Base-by-base conservation (phyloP, 2,113 vertebrate species). In the Perca fluviatilis region DNA sequence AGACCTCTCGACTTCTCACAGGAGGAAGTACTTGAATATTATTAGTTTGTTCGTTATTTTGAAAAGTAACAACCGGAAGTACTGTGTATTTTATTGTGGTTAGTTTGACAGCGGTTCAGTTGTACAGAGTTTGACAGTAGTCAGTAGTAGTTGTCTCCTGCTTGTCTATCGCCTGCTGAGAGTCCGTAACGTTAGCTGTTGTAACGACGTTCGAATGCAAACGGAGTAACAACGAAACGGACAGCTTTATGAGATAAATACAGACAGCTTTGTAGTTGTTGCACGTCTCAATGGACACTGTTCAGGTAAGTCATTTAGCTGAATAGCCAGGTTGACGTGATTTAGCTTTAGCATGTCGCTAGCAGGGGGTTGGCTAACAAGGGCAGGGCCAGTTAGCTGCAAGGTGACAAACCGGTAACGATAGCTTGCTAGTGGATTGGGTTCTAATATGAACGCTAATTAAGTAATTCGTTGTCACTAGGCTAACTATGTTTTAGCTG, bases 271-370 rank as follows among this genome's bases (percentile, higher is more conserved):
- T 40, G 2, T 56, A 13, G 2, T 12, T 23, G 36, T 21, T 65
- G 25, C 43, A 3, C 58, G 30, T 46, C 62, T 77, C 33, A 15
- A 92, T 93, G 93, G 89, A 93, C 47, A 51, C 83, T 62, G 66
- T 86, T 85, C 90, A 93, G 91, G 92, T 93, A 49, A 21, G 87
- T 74, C 46, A 33, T 27, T 57, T 19, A 33, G 15, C 27, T 43
- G 10, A 61, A 12, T 27, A 50, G 12, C 2, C 21, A 10, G 60
- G 56, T 62, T 70, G 51, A 79, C 71, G 2, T 15, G 57, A 53
- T 65, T 80, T 73, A 21, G 77, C 77, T 30, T 82, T 90, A 86
- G 84, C 92, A 77, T 87, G 64, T 53, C 0, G 69, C 74, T 90
- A 91, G 47, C 67, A 49, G 19, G 21, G 13, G 13, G 3, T 78